Base-by-base conservation (phyloP, 2,113 vertebrate genomes). In the Scalopus aquaticus region DNA sequence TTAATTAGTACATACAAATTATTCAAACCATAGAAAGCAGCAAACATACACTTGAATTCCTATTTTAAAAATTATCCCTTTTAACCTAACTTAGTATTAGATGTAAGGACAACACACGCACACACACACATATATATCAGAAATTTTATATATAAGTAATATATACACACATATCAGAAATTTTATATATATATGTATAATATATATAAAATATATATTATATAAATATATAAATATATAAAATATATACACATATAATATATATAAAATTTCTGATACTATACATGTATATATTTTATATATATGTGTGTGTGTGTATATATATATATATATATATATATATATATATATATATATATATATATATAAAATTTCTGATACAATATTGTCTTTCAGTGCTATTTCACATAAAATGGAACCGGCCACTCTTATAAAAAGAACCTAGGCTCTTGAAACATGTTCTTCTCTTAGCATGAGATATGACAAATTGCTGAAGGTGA, bases 1-100 rank as follows among this genome's bases (percentile, higher is more conserved):
- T 42, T 82, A 89, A 85, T 86, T 67, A 93, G 19, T 17, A 28
- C n/a, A 93, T 60, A 56, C 92, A 97, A 95, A 90, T 22, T 82
- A 76, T 17, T 58, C 67, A 89, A 96, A 87, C 30, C 26, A 54
- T 65, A 79, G 54, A 93, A 96, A 94, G 11, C 49, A 92, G 56
- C 49, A 95, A 12, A 93, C 13, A 51, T 39, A 35, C 9, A 88
- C 15, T 69, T 91, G 4, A 93, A 93, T 82, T 37, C 44, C 72
- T 35, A 11, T 37, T 80, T 46, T 44, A 84, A 80, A 81, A 92
- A 94, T 22, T 69, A 11, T 60, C 9, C 32, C 49, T 83, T 74
- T 78, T 42, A 93, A 60, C 22, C 32, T 42, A 83, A 83, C 20
- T 65, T 85, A 51, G 58, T 17, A 69, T 26, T 79, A 60, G 17